Base-by-base conservation (phyloP, 2,797 vertebrate genomes). In the Falco rusticolus region DNA sequence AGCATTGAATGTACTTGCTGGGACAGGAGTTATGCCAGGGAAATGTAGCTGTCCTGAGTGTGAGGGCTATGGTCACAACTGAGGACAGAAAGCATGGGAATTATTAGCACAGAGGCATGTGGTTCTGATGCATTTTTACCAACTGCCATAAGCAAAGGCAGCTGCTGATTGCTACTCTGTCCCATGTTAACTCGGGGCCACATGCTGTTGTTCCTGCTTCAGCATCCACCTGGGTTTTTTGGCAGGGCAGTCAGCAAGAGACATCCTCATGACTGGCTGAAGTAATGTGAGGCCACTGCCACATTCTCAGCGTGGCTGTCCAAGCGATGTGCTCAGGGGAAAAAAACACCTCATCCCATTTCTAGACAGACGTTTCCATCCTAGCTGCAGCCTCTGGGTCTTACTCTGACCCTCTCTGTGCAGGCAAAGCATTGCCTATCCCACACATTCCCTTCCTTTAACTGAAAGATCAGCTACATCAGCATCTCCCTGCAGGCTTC, bases 11-110 rank as follows among this genome's bases (percentile, higher is more conserved):
- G 22, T 28, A 37, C 11, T 75, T 47, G 31, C 5, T 10, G 63
- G 61, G 48, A 53, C 33, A 37, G 29, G 53, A 71, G 37, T n/a
- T 77, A 28, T 37, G 28, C 56, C 4, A 17, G 60, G 34, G 59
- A 34, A 65, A 20, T 81, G 5, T 47, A n/a, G 34, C 63, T n/a
- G 16, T n/a, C 28, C 50, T 16, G 19, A 26, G 43, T 3, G 24
- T 13, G 37, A 56, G 51, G 50, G n/a, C n/a, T 70, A 6, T 20
- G 39, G 25, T 72, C 15, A 34, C 28, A 34, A 4, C 12, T 0
- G 5, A 66, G 75, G 54, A 25, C 15, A 15, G 45, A 3, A 4
- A 68, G 25, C 1, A 0, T 4, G 4, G 3, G 63, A 41, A 16
- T 7, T 41, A 16, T 41, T 56, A 60, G 82, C 41, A 29, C 37